These are phyloP conservation scores for Cephalopterus ornatus DNA, from an alignment of 2,113 vertebrate genomes.

Conservation along the genomic window DNA sequence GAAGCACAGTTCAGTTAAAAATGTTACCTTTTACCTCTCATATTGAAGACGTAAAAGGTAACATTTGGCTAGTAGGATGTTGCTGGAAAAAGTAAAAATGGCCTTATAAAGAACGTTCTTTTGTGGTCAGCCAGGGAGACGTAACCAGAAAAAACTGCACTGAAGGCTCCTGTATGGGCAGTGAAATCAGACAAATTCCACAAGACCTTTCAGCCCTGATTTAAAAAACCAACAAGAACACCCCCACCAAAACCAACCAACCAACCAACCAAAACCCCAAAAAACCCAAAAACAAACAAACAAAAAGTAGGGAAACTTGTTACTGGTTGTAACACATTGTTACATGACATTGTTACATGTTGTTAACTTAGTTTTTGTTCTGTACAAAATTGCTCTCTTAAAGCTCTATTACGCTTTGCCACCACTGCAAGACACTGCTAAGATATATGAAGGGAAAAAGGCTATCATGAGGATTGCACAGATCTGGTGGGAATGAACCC, in stretches of 20 bases:
- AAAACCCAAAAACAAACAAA: too few species aligned
- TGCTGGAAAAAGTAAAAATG: background rate
- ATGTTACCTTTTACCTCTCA: background rate
- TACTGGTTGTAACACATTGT: background rate
- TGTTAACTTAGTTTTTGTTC: background rate
- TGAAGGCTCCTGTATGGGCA: background rate
- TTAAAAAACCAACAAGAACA: background rate
- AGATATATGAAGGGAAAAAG: background rate
- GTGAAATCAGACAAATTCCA: background rate
- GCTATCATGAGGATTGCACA: background rate
- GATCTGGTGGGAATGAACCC: background rate
- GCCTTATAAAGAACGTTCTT: background rate
- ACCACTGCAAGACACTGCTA: background rate
- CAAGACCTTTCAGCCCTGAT: background rate
- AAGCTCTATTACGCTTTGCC: background rate
- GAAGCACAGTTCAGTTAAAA: background rate
- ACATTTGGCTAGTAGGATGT: background rate
- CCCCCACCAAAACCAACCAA: too few species aligned
- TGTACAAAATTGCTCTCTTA: background rate
- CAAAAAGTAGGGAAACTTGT: background rate
- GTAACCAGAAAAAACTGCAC: background rate
- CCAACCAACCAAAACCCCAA: too few species aligned
- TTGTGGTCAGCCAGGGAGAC: background rate
- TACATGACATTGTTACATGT: accelerated
- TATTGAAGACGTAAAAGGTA: background rate